phyloP scores from a whole-genome alignment of 2,888 invertebrate genomes.

The Epistrophella euchroma region DNA sequence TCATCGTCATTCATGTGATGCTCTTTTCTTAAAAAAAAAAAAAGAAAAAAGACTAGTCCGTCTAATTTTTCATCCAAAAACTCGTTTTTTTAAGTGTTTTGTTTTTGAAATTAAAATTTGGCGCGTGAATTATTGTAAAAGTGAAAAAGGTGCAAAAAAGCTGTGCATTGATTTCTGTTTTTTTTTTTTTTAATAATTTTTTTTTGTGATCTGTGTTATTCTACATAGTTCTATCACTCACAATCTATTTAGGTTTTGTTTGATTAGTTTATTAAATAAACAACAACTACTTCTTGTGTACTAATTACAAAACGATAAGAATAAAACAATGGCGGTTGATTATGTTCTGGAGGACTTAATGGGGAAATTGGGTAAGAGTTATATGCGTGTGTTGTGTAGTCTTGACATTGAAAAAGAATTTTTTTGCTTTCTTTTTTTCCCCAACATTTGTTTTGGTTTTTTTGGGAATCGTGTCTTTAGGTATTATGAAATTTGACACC shows the following conservation, averaged over 20 bases:
- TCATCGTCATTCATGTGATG: constrained; percentile 13
- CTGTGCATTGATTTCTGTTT: constrained; percentile 11
- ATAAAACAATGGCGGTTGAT: constrained; percentile 86
- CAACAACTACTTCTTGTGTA: not conserved
- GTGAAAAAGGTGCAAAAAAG: constrained; percentile 29
- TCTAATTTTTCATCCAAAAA: constrained; percentile 21
- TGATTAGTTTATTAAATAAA: constrained; percentile 23
- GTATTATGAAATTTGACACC: not conserved
- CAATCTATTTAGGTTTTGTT: constrained; percentile 15
- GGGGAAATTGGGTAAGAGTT: constrained; percentile 86
- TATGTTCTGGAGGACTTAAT: constrained; percentile 87
- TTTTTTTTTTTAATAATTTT: constrained; percentile 1
- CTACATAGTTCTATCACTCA: constrained; percentile 1
- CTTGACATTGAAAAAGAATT: not conserved
- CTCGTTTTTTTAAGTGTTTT: constrained; percentile 37
- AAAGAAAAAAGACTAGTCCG: not conserved
- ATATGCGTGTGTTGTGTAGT: constrained; percentile 21
- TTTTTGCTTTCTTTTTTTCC: not conserved
- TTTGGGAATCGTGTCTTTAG: not conserved
- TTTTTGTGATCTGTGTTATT: not conserved
- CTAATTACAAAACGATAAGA: constrained; percentile 5
- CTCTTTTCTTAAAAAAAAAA: not conserved
- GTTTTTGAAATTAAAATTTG: constrained; percentile 21
- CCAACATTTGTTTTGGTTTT: not conserved
- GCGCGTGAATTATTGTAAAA: constrained; percentile 41